phyloP scores from a whole-genome alignment of 2,113 vertebrate species.

The Thermophis baileyi region DNA sequence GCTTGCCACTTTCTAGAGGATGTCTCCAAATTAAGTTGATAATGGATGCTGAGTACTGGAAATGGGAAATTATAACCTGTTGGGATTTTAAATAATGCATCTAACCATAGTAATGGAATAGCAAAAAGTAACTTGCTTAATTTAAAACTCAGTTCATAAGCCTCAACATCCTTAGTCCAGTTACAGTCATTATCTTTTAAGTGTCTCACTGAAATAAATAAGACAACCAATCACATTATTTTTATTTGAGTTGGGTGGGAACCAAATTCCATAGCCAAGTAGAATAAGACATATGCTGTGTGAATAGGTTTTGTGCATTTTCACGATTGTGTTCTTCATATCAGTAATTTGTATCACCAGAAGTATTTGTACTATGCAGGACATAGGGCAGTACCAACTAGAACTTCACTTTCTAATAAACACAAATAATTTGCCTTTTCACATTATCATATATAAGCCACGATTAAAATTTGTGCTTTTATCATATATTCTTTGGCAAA shows the following conservation, averaged over 20 bases:
- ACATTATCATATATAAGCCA: background rate
- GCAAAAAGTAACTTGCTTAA: background rate
- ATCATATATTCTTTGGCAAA: background rate
- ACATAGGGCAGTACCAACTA: background rate
- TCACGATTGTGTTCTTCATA: background rate
- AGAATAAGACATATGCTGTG: background rate
- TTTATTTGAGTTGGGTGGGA: background rate
- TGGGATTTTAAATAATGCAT: accelerated
- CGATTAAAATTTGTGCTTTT: background rate
- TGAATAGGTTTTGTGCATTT: background rate
- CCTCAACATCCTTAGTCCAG: background rate
- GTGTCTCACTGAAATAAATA: background rate
- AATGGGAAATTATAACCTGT: constrained; percentile 9
- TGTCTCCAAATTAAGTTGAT: background rate
- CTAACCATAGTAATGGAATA: constrained; percentile 5
- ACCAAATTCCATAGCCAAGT: background rate
- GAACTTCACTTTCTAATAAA: background rate
- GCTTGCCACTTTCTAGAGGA: constrained; percentile 12
- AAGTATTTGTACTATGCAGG: background rate
- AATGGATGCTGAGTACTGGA: background rate
- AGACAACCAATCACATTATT: background rate
- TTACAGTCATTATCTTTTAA: background rate
- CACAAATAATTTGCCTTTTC: background rate
- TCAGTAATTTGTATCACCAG: background rate
- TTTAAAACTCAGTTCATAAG: background rate